Evolutionary conservation across 37 sponge, comb jelly and placozoan species (phyloP).

Genomic region (Cliona cf. orientalis): DNA sequence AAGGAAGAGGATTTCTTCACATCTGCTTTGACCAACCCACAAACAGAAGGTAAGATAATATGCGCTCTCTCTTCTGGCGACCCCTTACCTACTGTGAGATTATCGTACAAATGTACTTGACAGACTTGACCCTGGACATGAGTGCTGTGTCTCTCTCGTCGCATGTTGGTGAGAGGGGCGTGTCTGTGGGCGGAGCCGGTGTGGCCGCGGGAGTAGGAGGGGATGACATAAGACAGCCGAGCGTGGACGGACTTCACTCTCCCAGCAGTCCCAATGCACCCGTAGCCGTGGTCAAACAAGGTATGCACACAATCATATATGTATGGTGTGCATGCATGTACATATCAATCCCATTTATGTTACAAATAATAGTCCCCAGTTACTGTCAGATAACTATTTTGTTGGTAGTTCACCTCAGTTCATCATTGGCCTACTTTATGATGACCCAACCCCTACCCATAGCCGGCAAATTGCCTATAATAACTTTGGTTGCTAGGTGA

Average conservation of each 20-base stretch:
- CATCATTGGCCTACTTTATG: too few species aligned
- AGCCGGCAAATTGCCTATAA: too few species aligned
- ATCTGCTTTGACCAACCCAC: not conserved
- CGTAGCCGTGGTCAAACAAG: constrained; percentile 3
- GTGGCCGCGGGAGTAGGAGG: not conserved
- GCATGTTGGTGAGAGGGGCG: not conserved
- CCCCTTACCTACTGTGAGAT: too few species aligned
- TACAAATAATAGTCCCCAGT: not conserved
- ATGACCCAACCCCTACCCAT: too few species aligned
- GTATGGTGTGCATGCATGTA: not conserved
- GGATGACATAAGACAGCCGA: constrained; percentile 46
- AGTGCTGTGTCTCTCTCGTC: constrained; percentile 32
- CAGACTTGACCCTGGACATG: constrained; percentile 42
- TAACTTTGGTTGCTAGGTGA: too few species aligned
- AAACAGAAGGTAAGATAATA: constrained; percentile 14
- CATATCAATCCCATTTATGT: not conserved
- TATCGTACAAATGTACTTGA: not conserved
- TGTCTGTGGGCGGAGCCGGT: not conserved
- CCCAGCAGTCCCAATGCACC: constrained; percentile 9
- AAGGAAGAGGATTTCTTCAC: constrained; percentile 52
- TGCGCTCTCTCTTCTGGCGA: too few species aligned
- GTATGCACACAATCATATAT: constrained; percentile 9
- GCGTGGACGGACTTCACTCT: constrained; percentile 57
- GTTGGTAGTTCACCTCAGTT: too few species aligned
- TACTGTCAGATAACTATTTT: too few species aligned